These are phyloP conservation scores for Iguana delicatissima DNA, from an alignment of 2,797 vertebrate genomes.

Conservation along the genomic window DNA sequence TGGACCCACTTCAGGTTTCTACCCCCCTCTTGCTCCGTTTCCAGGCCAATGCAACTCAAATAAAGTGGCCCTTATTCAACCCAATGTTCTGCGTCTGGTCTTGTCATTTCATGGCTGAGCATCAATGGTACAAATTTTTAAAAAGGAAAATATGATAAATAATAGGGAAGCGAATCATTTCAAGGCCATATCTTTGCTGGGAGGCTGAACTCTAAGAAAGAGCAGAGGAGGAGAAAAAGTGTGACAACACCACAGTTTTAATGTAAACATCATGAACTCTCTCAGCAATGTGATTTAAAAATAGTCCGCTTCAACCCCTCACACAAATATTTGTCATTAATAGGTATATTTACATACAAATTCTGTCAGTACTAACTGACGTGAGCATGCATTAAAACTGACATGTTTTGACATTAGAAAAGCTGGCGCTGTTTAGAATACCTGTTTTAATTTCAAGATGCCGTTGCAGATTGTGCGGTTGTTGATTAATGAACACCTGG, in stretches of 20 bases:
- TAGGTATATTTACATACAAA: slow-evolving; percentile 16
- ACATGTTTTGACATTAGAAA: slow-evolving; percentile 43
- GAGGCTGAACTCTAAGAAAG: not conserved
- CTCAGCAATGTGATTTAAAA: slow-evolving; percentile 12
- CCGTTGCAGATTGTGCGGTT: slow-evolving; percentile 5
- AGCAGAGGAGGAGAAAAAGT: not conserved
- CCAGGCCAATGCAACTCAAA: too few relatives aligned
- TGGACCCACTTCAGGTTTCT: too few relatives aligned
- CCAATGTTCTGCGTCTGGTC: too few relatives aligned
- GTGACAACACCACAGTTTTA: too few relatives aligned
- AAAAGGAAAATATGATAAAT: not conserved
- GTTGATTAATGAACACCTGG: slow-evolving; percentile 48
- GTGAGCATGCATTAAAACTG: slow-evolving; percentile 17
- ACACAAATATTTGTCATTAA: slow-evolving; percentile 31
- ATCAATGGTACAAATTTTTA: not conserved
- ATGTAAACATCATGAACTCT: not conserved
- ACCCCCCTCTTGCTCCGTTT: too few relatives aligned
- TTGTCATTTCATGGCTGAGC: too few relatives aligned
- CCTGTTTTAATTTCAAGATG: slow-evolving; percentile 8
- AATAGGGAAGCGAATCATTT: not conserved
- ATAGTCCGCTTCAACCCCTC: slow-evolving; percentile 5
- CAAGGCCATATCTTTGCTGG: not conserved
- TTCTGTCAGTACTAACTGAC: not conserved
- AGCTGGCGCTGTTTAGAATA: slow-evolving; percentile 7
- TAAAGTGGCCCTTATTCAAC: too few relatives aligned